A percentile compares a stretch with the other conserved stretches of the same genome.
phyloP scores from a whole-genome alignment of 2,113 vertebrate species.

The Lynx canadensis region DNA sequence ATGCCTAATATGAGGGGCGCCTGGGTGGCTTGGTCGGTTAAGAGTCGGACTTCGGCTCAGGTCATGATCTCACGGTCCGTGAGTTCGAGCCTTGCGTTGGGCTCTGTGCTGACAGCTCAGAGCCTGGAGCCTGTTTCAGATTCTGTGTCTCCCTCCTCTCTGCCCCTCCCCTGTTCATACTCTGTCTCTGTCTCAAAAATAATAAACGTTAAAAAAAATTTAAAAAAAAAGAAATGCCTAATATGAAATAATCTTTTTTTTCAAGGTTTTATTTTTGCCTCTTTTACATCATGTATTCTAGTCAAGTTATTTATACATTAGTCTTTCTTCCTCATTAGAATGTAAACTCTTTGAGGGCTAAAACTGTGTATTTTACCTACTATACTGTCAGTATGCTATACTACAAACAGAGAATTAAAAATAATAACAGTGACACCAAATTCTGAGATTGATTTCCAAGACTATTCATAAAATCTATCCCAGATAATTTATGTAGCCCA shows the following conservation, averaged over 20 bases:
- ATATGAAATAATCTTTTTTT: background rate
- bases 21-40: no score
- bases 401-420: background rate
- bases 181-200: no score
- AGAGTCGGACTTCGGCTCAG: no score
- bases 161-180: no score
- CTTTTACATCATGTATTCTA: background rate
- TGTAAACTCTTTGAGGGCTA: background rate
- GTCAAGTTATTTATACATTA: background rate
- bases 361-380: background rate
- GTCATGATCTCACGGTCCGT: no score
- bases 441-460: slow-evolving; percentile 17
- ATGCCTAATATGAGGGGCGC: background rate
- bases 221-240: background rate
- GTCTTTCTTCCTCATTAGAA: background rate
- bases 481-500: slow-evolving; percentile 38
- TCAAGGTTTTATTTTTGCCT: background rate
- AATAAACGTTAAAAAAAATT: no score
- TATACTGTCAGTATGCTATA: background rate
- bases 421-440: background rate
- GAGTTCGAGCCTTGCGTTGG: no score
- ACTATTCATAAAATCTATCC: background rate
- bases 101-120: no score
- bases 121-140: no score
- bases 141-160: no score